These are phyloP conservation scores for Agriopis aurantiaria DNA, from an alignment of 2,888 invertebrate species.

Conservation along the genomic window DNA sequence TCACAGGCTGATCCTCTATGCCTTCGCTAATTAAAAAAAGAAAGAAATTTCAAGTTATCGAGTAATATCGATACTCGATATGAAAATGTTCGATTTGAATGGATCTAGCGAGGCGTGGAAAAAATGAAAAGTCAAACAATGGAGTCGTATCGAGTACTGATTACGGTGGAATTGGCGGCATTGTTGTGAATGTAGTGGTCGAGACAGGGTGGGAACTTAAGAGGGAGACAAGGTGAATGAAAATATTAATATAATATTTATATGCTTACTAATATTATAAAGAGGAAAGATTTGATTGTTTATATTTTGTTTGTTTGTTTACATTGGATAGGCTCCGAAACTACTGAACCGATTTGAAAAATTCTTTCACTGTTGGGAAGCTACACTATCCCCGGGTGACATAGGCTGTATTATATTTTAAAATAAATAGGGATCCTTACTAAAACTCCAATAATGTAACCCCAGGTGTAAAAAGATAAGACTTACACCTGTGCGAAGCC, in stretches of 20 bases:
- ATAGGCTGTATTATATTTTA: too few species aligned
- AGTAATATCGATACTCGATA: constrained; percentile 20
- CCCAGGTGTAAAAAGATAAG: too few species aligned
- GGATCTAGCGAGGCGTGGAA: constrained; percentile 39
- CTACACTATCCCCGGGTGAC: too few species aligned
- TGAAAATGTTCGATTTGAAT: constrained; percentile 39
- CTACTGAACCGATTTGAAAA: too few species aligned
- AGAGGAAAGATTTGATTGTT: too few species aligned
- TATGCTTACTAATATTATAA: too few species aligned
- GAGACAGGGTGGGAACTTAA: not conserved
- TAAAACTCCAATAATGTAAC: too few species aligned
- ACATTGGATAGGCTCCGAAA: too few species aligned
- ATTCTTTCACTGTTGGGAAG: too few species aligned
- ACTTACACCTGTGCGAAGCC: too few species aligned
- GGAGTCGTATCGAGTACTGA: constrained; percentile 53
- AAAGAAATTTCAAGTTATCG: not conserved
- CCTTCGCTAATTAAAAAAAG: constrained; percentile 21
- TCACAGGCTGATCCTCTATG: constrained; percentile 1
- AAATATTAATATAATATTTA: not conserved
- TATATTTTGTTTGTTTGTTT: too few species aligned
- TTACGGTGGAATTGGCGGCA: constrained; percentile 60
- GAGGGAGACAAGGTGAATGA: not conserved
- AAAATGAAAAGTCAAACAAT: constrained; percentile 61
- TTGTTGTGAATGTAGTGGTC: constrained; percentile 14
- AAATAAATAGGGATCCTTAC: too few species aligned